These are phyloP conservation scores for Etheostoma perlongum DNA, from an alignment of 2,797 vertebrate species.

Conservation along the genomic window DNA sequence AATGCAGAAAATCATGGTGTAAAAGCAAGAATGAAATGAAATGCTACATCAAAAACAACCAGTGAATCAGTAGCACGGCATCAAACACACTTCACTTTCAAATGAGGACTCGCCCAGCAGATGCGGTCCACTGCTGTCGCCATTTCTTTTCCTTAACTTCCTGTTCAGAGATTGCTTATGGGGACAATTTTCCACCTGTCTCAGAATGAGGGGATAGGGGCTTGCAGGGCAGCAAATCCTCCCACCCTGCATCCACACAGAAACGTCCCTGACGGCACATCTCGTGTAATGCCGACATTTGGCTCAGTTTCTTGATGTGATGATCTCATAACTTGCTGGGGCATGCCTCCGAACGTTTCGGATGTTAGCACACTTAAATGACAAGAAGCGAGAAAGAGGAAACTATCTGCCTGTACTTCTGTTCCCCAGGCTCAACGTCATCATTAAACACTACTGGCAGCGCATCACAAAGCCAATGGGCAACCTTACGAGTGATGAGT, in stretches of 20 bases:
- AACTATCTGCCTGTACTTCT: neutral
- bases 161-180: conserved; percentile 57
- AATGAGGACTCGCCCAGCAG: conserved; percentile 26
- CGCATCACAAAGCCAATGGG: conserved; percentile 22
- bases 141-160: conserved; percentile 52
- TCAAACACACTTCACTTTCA: conserved; percentile 24
- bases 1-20: neutral
- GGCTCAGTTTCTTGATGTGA: conserved; percentile 28
- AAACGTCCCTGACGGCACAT: conserved; percentile 19
- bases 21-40: conserved; percentile 10
- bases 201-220: conserved; percentile 43
- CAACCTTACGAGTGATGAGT: conserved; percentile 6
- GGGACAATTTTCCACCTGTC: conserved; percentile 75
- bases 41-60: neutral
- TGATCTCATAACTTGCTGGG: conserved; percentile 29
- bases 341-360: neutral
- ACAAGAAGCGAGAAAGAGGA: neutral
- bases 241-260: conserved; percentile 24
- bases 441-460: conserved; percentile 32
- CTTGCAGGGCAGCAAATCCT: conserved; percentile 45
- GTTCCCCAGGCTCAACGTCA: conserved; percentile 8
- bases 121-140: conserved; percentile 33
- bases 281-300: conserved; percentile 6
- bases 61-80: neutral
- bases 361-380: conserved; percentile 8